Conservation (phyloP, 2,797 vertebrate species). For the Malacoraja senta region DNA sequence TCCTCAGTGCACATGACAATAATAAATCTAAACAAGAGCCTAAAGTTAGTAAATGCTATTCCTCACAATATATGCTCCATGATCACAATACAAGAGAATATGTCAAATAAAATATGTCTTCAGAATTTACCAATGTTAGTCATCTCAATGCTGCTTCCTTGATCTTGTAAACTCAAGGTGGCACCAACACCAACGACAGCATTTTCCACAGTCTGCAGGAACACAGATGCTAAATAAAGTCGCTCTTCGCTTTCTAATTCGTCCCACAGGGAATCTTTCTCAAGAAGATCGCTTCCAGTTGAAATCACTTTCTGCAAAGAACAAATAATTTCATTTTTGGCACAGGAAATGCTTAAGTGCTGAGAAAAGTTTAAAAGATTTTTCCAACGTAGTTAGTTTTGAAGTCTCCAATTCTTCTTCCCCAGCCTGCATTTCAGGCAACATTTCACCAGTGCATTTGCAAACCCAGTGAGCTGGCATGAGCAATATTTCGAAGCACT, state of each 20-base stretch:
- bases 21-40: no score
- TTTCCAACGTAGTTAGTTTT: not conserved
- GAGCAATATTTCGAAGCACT: no score
- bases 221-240: not conserved
- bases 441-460: no score
- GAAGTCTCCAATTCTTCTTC: no score
- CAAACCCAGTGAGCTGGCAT: no score
- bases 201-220: not conserved
- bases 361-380: not conserved
- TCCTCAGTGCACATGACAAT: no score
- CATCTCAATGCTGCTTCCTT: not conserved
- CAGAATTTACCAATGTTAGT: not conserved
- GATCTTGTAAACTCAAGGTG: not conserved
- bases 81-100: not conserved
- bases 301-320: not conserved
- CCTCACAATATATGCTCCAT: not conserved
- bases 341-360: not conserved
- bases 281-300: not conserved
- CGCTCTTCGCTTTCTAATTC: not conserved
- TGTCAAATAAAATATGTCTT: not conserved
- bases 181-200: not conserved
- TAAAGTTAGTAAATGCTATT: not conserved
- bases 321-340: not conserved
- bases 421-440: no score
- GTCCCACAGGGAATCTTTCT: not conserved